Conservation (phyloP, 2,113 vertebrate species). For the Poecilia latipinna region DNA sequence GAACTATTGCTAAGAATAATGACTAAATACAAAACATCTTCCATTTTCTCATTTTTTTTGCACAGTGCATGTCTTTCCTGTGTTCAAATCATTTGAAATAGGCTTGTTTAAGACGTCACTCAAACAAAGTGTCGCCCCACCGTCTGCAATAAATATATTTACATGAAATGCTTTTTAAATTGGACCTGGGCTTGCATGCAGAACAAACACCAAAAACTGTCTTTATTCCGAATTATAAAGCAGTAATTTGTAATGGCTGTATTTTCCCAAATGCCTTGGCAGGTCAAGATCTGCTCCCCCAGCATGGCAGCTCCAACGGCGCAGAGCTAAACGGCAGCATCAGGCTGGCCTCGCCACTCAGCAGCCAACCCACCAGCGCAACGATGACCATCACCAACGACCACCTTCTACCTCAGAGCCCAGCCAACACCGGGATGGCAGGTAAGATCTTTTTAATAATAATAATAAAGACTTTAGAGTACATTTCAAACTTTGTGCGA, state of each 20-base stretch:
- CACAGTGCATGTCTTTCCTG: too few relatives aligned
- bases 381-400: constrained; percentile 85
- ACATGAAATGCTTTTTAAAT: too few relatives aligned
- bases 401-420: constrained; percentile 86
- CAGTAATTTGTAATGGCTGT: too few relatives aligned
- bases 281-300: constrained; percentile 89
- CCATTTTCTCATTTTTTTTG: not conserved
- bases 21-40: not conserved
- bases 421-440: constrained; percentile 70
- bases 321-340: constrained; percentile 83
- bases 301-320: constrained; percentile 75
- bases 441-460: constrained; percentile 47
- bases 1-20: not conserved
- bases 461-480: too few relatives aligned
- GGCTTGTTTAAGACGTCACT: too few relatives aligned
- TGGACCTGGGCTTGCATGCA: too few relatives aligned
- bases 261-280: not conserved
- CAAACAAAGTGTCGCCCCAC: too few relatives aligned
- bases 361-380: constrained; percentile 72
- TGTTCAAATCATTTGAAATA: too few relatives aligned
- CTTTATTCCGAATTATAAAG: too few relatives aligned
- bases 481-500: not conserved
- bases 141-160: too few relatives aligned
- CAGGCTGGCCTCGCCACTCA: constrained; percentile 80
- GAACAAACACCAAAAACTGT: too few relatives aligned